phyloP scores from a whole-genome alignment of 2,888 invertebrate genomes.

The Pammene fasciana region DNA sequence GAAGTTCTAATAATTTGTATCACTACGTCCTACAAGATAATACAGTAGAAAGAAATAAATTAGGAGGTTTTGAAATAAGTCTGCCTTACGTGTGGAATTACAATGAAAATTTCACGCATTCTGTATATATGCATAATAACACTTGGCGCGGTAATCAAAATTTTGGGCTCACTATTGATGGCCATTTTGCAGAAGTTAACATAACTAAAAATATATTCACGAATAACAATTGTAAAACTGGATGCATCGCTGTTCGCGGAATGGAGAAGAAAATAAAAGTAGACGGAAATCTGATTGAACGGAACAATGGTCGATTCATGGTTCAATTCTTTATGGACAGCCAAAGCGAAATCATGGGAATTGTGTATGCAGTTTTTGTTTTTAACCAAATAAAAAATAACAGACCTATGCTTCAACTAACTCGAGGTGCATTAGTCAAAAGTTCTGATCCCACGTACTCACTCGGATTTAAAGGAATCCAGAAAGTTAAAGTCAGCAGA shows the following conservation, averaged over 20 bases:
- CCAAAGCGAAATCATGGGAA: constrained; percentile 95
- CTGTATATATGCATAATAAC: constrained; percentile 93
- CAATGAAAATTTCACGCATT: constrained; percentile 96
- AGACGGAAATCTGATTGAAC: constrained; percentile 89
- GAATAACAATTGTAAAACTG: constrained; percentile 91
- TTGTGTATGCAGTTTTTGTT: constrained; percentile 90
- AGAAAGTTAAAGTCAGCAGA: constrained; percentile 94
- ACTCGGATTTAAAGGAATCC: constrained; percentile 96
- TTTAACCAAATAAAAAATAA: constrained; percentile 91
- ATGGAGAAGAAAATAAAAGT: constrained; percentile 98
- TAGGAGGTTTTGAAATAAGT: constrained; percentile 93
- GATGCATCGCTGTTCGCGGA: constrained; percentile 91
- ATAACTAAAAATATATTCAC: constrained; percentile 93
- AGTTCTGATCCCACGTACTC: constrained; percentile 89
- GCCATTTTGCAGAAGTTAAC: constrained; percentile 96
- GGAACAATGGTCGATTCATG: constrained; percentile 92
- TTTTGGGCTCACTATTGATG: constrained; percentile 93
- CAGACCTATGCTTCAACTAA: constrained; percentile 70
- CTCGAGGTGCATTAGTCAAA: constrained; percentile 65
- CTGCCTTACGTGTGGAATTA: constrained; percentile 98
- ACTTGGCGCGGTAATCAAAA: constrained; percentile 93
- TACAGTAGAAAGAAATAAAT: constrained; percentile 91
- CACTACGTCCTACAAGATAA: constrained; percentile 96
- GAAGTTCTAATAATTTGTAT: constrained; percentile 98
- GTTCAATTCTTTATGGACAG: constrained; percentile 95